phyloP scores from a whole-genome alignment of 2,113 vertebrate species.

The Anguilla rostrata region DNA sequence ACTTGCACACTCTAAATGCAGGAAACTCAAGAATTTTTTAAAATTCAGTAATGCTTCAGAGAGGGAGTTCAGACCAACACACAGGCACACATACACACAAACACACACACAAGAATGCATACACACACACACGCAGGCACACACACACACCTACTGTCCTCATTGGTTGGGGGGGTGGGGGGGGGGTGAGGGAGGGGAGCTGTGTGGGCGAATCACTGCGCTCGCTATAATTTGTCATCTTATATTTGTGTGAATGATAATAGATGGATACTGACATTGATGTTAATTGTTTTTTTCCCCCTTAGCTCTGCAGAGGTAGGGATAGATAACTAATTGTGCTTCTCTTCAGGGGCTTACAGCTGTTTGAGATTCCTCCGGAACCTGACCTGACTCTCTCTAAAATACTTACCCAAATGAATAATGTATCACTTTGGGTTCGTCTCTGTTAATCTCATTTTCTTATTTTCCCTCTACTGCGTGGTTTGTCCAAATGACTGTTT shows the following conservation, averaged over 20 bases:
- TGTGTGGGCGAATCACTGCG: slow-evolving; percentile 26
- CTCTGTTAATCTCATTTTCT: slow-evolving; percentile 33
- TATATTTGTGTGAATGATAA: slow-evolving; percentile 61
- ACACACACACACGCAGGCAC: slow-evolving; percentile 22
- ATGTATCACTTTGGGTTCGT: slow-evolving; percentile 19
- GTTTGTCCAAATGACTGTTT: background rate
- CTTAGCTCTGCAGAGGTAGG: slow-evolving; percentile 44
- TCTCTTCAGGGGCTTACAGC: background rate
- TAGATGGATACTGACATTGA: slow-evolving; percentile 73
- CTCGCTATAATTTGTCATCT: slow-evolving; percentile 65
- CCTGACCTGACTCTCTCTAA: background rate
- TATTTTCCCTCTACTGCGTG: background rate
- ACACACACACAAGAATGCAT: slow-evolving; percentile 15
- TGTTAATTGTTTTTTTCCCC: slow-evolving; percentile 67
- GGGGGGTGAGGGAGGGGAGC: slow-evolving; percentile 8
- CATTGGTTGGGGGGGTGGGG: slow-evolving; percentile 14
- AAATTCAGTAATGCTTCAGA: no score
- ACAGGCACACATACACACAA: slow-evolving; percentile 14
- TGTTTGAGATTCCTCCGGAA: slow-evolving; percentile 9
- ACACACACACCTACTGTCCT: background rate
- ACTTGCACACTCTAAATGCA: background rate
- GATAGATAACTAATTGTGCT: slow-evolving; percentile 18
- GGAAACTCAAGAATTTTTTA: background rate
- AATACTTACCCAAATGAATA: slow-evolving; percentile 33
- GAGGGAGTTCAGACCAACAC: background rate